Percentiles rank a stretch among this genome's conserved stretches.
These are phyloP conservation scores for Anarhynchus alexandrinus DNA, from an alignment of 2,113 vertebrate species.

Conservation along the genomic window DNA sequence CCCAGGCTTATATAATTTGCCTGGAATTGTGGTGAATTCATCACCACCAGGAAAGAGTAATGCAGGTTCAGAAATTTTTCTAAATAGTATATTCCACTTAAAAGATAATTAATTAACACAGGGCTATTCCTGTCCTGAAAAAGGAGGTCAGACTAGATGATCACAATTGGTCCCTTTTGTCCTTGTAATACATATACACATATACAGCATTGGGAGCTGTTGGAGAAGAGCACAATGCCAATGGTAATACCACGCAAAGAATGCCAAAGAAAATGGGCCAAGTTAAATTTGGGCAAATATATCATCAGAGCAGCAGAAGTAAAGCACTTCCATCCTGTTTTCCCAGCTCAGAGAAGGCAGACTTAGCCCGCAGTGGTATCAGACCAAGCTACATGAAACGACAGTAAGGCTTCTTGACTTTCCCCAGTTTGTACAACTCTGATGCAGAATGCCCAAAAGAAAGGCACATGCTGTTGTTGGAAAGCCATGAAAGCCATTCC, in stretches of 20 bases:
- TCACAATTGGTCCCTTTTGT: constrained; percentile 53
- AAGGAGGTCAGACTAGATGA: constrained; percentile 58
- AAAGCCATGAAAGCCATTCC: neutral
- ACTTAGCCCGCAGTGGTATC: neutral
- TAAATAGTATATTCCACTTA: constrained; percentile 62
- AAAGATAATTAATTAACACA: constrained; percentile 67
- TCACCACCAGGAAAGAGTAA: constrained; percentile 1
- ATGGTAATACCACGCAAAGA: neutral
- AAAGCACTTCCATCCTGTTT: neutral
- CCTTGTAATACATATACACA: constrained; percentile 64
- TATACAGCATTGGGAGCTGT: neutral
- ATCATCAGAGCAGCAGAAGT: neutral
- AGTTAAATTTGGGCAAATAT: constrained; percentile 30
- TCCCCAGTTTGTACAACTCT: neutral
- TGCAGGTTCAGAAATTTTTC: constrained; percentile 12
- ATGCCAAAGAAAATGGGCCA: neutral
- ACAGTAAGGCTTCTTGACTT: neutral
- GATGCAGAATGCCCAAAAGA: neutral
- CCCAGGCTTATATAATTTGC: constrained; percentile 42
- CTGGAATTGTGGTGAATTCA: constrained; percentile 26
- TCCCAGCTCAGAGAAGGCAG: neutral
- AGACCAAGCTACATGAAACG: neutral
- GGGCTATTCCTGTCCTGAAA: constrained; percentile 53
- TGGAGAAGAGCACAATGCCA: neutral
- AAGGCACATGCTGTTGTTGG: neutral